Evolutionary conservation across 2,888 invertebrate genomes (phyloP), one percentile per base, ranked within the genome.

Genomic region (Chromoteleia sp.): DNA sequence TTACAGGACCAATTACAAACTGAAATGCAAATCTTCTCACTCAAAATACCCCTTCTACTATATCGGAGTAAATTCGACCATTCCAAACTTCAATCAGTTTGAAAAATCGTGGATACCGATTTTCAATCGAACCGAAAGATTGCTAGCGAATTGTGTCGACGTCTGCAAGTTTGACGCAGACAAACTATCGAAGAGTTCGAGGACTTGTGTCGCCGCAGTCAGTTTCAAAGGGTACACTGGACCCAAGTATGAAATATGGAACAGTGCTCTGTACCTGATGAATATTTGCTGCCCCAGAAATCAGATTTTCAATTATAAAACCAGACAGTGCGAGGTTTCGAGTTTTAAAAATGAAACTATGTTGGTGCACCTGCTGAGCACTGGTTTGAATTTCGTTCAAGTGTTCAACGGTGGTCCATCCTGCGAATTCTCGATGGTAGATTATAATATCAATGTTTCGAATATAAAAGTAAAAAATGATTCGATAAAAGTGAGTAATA

Each of bases 291-390:
- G 56, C n/a, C 0, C 5, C 6, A 14, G 8, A 12, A 12, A 19
- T 0, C 6, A 39, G 5, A 39, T 56, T n/a, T 56, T 56, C 8
- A 56, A 56, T 56, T 56, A 56, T 8, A 21, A n/a, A 0, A 39
- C n/a, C n/a, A 36, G 56, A 8, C 6, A 19, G 7, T 56, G 56
- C 8, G 19, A 21, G 7, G 0, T 10, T 12, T 39, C 36, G 7
- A n/a, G 0, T 0, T 10, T 1, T n/a, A 56, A 56, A 33, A 39
- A 56, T 21, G 56, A 39, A 36, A 19, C n/a, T 0, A 12, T 1
- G 12, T 39, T 56, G 21, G 56, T 39, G 3, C 5, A 21, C 0
- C 5, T 39, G 12, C 1, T 56, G 1, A 19, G 10, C 6, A 19
- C n/a, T 2, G 39, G 0, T 1, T 17, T 21, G 7, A 12, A 21